Evolutionary conservation across 2,888 invertebrate genomes (phyloP), one percentile per base, ranked within the genome.

Genomic region (Cheilosia soror): DNA sequence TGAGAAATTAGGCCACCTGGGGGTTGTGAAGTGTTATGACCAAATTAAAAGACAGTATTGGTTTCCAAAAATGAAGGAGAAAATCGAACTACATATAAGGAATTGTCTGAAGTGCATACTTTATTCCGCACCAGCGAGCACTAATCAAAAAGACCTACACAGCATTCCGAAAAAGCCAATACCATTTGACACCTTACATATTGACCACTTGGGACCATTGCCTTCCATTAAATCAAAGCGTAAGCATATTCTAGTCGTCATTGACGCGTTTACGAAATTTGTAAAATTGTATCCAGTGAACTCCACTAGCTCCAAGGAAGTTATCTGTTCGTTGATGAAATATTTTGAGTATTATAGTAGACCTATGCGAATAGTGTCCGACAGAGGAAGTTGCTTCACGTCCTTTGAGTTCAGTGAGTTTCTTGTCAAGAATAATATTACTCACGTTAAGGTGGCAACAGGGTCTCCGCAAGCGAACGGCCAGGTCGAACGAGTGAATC

Each of bases 331-430:
- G 9, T 27, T 84, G 20, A 63, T 58, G 58, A 84, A 84, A 47
- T 87, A 81, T 33, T 80, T 84, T 44, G 53, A 73, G 33, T 77
- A 68, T 68, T 77, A 85, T 31, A 80, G 80, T 29, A 51, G 72
- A 20, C 85, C 80, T 11, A 29, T 7, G 5, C 51, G 77, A 40
- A 62, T 80, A 65, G 49, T 80, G 13, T 58, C 71, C 4, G 75
- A 79, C 40, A 58, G 37, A 58, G 78, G 57, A 15, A 47, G 42
- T 11, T 68, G 58, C 29, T 78, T 53, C 27, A 76, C 65, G 11
- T 53, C 55, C 4, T 31, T 66, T 15, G 58, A 76, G 15, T 76
- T 76, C 15, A 66, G 47, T 9, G 25, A 55, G 5, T 76, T 65
- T 42, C 42, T 58, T 5, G 13, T 76, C 2, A 11, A 58, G 25